Base-by-base conservation (phyloP, 2,113 vertebrate genomes). In the Columbina picui region DNA sequence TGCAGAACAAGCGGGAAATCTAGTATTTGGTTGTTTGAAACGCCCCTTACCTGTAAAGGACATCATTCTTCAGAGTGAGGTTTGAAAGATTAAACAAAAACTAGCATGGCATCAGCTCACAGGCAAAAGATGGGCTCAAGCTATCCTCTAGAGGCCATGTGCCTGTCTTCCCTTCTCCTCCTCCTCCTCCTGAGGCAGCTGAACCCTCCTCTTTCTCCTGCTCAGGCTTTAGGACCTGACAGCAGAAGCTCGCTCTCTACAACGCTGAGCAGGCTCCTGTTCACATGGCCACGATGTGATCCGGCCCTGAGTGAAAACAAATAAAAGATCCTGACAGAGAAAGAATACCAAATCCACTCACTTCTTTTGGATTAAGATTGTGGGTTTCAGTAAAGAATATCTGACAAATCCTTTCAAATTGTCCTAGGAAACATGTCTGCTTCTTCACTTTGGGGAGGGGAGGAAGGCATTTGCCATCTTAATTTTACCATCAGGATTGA, bases 181-280 rank as follows among this genome's bases (percentile, higher is more conserved):
- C 47, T 47, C 9, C 17, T 63, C 8, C 10, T 88, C 18, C 29
- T 19, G 5, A 26, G 47, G 34, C 17, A 59, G 56, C 56, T 14
- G 4, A 11, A 89, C 18, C 7, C 34, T 57, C 55, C 27, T 70
- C 50, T 65, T 87, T 55, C 52, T 84, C 29, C 18, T 59, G 29
- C 38, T 87, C 7, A 1, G 15, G 18, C 29, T 60, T 68, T 21
- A 55, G 36, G 59, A 77, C 19, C 45, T 26, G n/a, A 70, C 36
- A 63, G 52, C 45, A 23, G 30, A 8, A 84, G 15, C 20, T 87
- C 0, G 0, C 27, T 71, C 26, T 60, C 63, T 3, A 2, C 2
- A 2, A 2, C 0, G 3, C 52, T 60, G 52, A 78, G 27, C 49
- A 60, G 65, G 21, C 14, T 87, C 50, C 21, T 5, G 29, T 13